These are phyloP conservation scores for Cathartes aura DNA, from an alignment of 2,113 vertebrate species.

Conservation along the genomic window DNA sequence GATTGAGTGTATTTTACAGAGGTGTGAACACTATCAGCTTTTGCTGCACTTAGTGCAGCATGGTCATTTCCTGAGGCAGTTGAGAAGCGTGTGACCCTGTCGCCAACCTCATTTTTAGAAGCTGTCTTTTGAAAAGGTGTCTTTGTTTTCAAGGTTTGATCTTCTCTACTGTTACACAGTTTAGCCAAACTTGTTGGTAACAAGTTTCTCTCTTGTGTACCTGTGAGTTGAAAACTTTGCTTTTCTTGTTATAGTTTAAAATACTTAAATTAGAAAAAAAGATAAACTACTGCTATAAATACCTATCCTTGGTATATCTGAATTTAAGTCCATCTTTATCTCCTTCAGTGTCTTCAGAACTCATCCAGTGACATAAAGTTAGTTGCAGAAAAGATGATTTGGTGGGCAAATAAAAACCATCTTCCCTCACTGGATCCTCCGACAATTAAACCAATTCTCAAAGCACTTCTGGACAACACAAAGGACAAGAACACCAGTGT, in stretches of 20 bases:
- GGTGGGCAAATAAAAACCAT: slow-evolving; percentile 92
- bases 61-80: neutral
- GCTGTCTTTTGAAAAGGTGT: neutral
- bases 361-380: slow-evolving; percentile 96
- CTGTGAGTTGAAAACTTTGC: neutral
- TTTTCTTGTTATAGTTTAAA: neutral
- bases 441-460: slow-evolving; percentile 91
- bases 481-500: slow-evolving; percentile 98
- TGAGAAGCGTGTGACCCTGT: neutral
- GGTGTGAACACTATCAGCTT: neutral
- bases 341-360: slow-evolving; percentile 92
- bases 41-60: neutral
- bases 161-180: neutral
- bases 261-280: neutral
- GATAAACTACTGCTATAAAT: neutral
- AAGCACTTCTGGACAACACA: slow-evolving; percentile 95
- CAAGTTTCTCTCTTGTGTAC: neutral
- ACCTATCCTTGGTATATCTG: neutral
- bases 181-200: neutral
- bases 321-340: neutral
- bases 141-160: neutral
- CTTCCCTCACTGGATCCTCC: slow-evolving; percentile 84
- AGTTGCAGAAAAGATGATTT: slow-evolving; percentile 93
- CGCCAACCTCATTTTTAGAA: neutral
- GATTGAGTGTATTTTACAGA: neutral